Conservation (phyloP, 2,113 vertebrate species). For the Gobius niger region DNA sequence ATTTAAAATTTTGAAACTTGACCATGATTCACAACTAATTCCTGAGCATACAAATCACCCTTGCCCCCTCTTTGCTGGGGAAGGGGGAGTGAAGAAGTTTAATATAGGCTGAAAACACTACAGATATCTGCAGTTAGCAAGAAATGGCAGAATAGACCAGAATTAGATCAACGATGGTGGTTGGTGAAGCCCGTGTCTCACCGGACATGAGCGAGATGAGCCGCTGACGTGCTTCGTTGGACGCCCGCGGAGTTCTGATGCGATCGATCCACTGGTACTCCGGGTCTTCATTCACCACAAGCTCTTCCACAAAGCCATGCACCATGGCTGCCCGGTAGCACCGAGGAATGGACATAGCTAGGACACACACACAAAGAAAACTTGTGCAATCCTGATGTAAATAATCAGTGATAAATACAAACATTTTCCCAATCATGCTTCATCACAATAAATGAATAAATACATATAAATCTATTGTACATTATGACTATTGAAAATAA, state of each 20-base stretch:
- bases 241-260: slow-evolving; percentile 94
- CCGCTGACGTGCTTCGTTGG: slow-evolving; percentile 95
- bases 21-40: too few species aligned
- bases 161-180: too few species aligned
- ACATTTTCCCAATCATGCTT: too few species aligned
- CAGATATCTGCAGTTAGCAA: too few species aligned
- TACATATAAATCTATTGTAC: neutral
- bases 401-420: too few species aligned
- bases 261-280: slow-evolving; percentile 99
- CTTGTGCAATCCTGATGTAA: neutral
- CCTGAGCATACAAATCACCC: too few species aligned
- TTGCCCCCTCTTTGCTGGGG: too few species aligned
- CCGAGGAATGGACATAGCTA: slow-evolving; percentile 92
- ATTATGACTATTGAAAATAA: neutral
- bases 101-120: too few species aligned
- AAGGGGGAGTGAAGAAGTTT: too few species aligned
- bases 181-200: slow-evolving; percentile 48
- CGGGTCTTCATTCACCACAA: slow-evolving; percentile 98
- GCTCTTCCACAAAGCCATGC: slow-evolving; percentile 97
- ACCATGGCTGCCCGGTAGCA: slow-evolving; percentile 91
- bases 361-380: neutral
- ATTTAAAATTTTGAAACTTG: too few species aligned
- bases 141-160: too few species aligned
- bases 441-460: neutral
- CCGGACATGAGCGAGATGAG: slow-evolving; percentile 99